Base-by-base conservation (phyloP, 2,888 invertebrate species). In the Alloscopus bannaensis region DNA sequence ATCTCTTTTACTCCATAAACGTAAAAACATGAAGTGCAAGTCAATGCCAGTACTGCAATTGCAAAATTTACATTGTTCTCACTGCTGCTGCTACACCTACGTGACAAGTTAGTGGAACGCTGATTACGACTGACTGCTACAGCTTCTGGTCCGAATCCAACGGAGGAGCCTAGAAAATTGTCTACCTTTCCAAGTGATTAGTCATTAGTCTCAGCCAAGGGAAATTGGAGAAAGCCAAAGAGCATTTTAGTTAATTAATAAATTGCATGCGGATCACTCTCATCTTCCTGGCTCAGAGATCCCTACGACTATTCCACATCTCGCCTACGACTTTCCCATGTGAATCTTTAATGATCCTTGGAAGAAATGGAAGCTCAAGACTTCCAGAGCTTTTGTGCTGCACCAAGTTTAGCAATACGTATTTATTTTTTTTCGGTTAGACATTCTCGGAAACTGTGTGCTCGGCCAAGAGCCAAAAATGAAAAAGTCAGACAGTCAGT, bases 221-320 rank as follows among this genome's bases (percentile, higher is more conserved):
- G 36, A 36, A 36, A 36, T 6, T 13, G 13, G 13, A 6, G 13
- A 13, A 36, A 13, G 8, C 50, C 24, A 24, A 57, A 28, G 29
- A 24, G 26, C 26, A 57, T 16, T 11, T n/a, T n/a, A 57, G 57
- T 57, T 57, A 57, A 57, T 57, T 57, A 57, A 57, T 57, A 57
- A 57, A 57, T 57, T 28, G 57, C 13, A 18, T 50, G 57, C 13
- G 16, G 16, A 11, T 57, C 57, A 13, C 29, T 57, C 18, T 22
- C 20, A 11, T 18, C 22, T 24, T 28, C 57, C 20, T 22, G 26
- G 22, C 24, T 55, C n/a, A n/a, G n/a, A n/a, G 26, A 2, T 13
- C 24, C 6, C 55, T n/a, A 22, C 57, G n/a, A 26, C 57, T 28
- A 11, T 6, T 13, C 29, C 18, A 24, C 55, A 24, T 26, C 13